Evolutionary conservation across 2,113 vertebrate genomes (phyloP).

Genomic region (Marmota flaviventris): DNA sequence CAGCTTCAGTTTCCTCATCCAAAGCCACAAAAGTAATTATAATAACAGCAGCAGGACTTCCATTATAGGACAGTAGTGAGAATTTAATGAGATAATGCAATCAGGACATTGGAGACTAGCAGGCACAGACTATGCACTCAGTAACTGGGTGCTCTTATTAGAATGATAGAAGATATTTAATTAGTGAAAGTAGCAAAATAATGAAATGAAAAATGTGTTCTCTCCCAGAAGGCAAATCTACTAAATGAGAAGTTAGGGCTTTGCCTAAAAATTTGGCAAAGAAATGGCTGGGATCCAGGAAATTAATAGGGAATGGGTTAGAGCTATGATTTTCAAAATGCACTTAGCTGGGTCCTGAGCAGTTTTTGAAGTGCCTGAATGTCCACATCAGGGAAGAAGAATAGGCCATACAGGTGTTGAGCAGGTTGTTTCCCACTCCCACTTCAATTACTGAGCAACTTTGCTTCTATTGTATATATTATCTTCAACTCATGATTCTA

Average conservation of each 20-base stretch:
- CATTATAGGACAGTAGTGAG: neutral
- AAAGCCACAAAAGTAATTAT: neutral
- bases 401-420: neutral
- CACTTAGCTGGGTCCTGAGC: neutral
- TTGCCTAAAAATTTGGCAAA: constrained; percentile 45
- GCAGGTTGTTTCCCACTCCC: neutral
- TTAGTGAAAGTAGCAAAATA: constrained; percentile 32
- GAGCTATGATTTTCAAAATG: constrained; percentile 7
- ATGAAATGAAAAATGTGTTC: constrained; percentile 21
- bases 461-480: neutral
- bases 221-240: constrained; percentile 11
- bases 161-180: neutral
- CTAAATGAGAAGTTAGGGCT: neutral
- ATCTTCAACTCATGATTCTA: neutral
- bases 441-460: neutral
- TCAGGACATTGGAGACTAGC: neutral
- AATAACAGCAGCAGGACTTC: neutral
- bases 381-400: neutral
- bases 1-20: neutral
- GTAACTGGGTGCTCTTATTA: neutral
- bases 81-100: neutral
- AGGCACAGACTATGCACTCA: no score
- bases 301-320: neutral
- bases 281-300: neutral
- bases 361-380: neutral